A percentile compares a stretch with the other conserved stretches of the same genome.
Conservation (phyloP, 2,113 vertebrate species). For the Heliornis fulica region DNA sequence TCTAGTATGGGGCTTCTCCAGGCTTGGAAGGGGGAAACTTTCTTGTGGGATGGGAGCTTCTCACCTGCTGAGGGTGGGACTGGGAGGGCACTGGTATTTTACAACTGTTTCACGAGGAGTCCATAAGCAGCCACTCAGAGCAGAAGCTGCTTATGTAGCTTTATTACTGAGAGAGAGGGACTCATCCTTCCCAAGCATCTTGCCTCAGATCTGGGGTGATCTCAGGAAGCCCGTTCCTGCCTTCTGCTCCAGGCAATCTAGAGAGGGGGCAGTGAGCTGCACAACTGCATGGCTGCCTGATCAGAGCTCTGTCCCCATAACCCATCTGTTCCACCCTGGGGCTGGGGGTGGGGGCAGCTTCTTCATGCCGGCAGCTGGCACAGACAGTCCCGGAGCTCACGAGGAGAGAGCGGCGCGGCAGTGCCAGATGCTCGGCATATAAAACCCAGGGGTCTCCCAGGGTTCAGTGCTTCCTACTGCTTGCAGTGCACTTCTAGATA, state of each 20-base stretch:
- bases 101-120: not conserved
- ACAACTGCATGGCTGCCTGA: not conserved
- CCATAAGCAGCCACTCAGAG: not conserved
- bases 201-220: not conserved
- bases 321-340: not conserved
- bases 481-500: not conserved
- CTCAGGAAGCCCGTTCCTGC: not conserved
- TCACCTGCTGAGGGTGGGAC: not conserved
- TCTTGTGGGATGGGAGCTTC: not conserved
- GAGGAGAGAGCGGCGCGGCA: not conserved
- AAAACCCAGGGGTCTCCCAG: not conserved
- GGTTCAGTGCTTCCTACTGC: not conserved
- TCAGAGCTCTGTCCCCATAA: not conserved
- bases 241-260: not conserved
- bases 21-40: not conserved
- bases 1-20: not conserved
- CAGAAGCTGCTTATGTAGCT: not conserved
- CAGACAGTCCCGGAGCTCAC: not conserved
- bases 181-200: not conserved
- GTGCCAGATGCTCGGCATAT: not conserved
- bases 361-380: not conserved
- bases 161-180: not conserved
- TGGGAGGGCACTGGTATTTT: not conserved
- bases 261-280: not conserved
- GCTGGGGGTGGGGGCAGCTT: not conserved